These are phyloP conservation scores for Plagodis pulveraria DNA, from an alignment of 2,888 invertebrate species.

Conservation along the genomic window DNA sequence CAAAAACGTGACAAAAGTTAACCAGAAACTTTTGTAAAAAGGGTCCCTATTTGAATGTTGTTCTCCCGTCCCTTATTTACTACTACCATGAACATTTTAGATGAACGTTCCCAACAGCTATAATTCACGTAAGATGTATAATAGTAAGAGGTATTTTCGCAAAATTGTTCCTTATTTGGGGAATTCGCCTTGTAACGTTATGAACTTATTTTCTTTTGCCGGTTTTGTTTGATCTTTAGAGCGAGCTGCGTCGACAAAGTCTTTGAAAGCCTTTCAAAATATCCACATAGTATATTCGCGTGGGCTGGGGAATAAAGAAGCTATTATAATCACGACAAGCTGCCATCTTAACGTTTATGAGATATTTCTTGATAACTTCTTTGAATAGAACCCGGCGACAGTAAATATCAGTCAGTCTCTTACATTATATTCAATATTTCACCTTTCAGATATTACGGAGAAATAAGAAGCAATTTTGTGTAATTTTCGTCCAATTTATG, in stretches of 20 bases:
- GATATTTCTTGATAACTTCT: slow-evolving; percentile 26
- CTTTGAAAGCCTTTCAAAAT: slow-evolving; percentile 31
- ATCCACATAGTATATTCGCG: slow-evolving; percentile 18
- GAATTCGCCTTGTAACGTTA: slow-evolving; percentile 25
- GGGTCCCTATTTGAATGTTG: slow-evolving; percentile 38
- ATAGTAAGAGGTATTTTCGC: slow-evolving; percentile 6
- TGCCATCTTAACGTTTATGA: slow-evolving; percentile 21
- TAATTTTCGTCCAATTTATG: slow-evolving; percentile 14
- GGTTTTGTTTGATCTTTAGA: slow-evolving; percentile 38
- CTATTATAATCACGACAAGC: slow-evolving; percentile 23
- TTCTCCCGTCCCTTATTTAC: slow-evolving; percentile 40
- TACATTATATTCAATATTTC: slow-evolving; percentile 13
- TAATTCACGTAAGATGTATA: slow-evolving; percentile 20
- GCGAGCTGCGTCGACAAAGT: slow-evolving; percentile 30
- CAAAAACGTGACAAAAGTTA: slow-evolving; percentile 40
- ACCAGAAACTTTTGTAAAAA: slow-evolving; percentile 47
- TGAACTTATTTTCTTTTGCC: slow-evolving; percentile 29
- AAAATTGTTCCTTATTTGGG: slow-evolving; percentile 22
- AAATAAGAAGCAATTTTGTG: slow-evolving; percentile 22
- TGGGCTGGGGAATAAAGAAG: slow-evolving; percentile 31
- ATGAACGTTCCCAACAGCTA: slow-evolving; percentile 28
- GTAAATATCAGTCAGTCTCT: slow-evolving; percentile 18
- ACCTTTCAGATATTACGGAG: slow-evolving; percentile 20
- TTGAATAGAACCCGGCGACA: slow-evolving; percentile 22
- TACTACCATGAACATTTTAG: slow-evolving; percentile 39